phyloP scores from a whole-genome alignment of 2,797 vertebrate species.

The Amblyraja radiata region DNA sequence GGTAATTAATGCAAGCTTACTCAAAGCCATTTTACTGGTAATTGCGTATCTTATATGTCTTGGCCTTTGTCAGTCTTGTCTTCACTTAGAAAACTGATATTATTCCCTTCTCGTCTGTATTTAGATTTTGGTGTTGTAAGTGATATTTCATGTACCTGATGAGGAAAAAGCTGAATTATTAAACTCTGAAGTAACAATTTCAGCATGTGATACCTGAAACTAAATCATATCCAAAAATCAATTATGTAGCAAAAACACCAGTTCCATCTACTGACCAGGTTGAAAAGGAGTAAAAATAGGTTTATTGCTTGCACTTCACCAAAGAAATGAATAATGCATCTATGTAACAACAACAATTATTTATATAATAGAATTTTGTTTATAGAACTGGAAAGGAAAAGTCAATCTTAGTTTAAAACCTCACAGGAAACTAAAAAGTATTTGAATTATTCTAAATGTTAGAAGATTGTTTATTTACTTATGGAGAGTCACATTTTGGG shows the following conservation, averaged over 20 bases:
- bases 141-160: background rate
- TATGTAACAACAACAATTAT: background rate
- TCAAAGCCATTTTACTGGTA: slow-evolving; percentile 3
- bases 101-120: background rate
- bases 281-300: background rate
- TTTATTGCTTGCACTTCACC: background rate
- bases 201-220: background rate
- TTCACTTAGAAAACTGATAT: background rate
- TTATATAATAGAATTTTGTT: background rate
- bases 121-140: background rate
- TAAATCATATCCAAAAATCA: background rate
- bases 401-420: background rate
- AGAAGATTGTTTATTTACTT: background rate
- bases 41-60: slow-evolving; percentile 12
- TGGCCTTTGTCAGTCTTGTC: background rate
- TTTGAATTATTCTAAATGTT: background rate
- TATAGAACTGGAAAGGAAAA: background rate
- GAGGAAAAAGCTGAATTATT: background rate
- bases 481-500: background rate
- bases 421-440: background rate
- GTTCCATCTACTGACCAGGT: background rate
- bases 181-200: slow-evolving; percentile 23
- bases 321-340: background rate
- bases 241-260: background rate
- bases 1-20: background rate